Base-by-base conservation (phyloP, 2,888 invertebrate genomes). In the Ormyrus nitidulus region DNA sequence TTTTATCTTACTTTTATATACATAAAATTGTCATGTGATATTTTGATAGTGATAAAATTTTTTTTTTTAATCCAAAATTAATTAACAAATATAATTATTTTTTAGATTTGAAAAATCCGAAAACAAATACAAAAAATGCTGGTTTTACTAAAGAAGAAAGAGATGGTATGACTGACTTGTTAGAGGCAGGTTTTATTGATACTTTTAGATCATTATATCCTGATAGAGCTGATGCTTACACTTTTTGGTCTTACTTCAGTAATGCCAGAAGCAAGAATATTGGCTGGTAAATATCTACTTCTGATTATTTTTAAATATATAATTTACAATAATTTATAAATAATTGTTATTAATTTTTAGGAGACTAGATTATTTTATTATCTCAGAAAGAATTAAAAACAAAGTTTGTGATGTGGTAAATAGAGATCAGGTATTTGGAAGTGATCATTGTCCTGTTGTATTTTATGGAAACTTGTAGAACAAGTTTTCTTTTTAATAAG, bases 131-230 rank as follows among this genome's bases (percentile, higher is more conserved):
- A 83, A 96, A 95, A 90, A 97, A 95, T 89, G 98, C 99, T 49
- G 99, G 99, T 5, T 99, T 99, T 89, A 99, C 99, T 0, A 93
- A 94, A 81, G 97, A 99, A 89, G 99, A 99, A 91, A 93, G 99
- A 53, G 95, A 96, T 9, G 97, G 96, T 34, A 96, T 99, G 94
- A 95, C 96, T 0, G 94, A 95, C 48, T 93, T 99, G 70, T 91
- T 99, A 9, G 92, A 92, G 0, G 93, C 94, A 64, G 97, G 97
- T 0, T 98, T 96, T 88, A 92, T 98, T 0, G 99, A 99, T 91
- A 94, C 96, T 0, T 99, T 94, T 91, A 93, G 99, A 49, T 92
- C 94, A 83, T 91, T 98, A 2, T 95, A 99, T 91, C 99, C 99
- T 0, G 95, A 97, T 8, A 92, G 93, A 86, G 94, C 93, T 6